These are phyloP conservation scores for Chouioia cunea DNA, from an alignment of 2,888 invertebrate species.

Conservation along the genomic window DNA sequence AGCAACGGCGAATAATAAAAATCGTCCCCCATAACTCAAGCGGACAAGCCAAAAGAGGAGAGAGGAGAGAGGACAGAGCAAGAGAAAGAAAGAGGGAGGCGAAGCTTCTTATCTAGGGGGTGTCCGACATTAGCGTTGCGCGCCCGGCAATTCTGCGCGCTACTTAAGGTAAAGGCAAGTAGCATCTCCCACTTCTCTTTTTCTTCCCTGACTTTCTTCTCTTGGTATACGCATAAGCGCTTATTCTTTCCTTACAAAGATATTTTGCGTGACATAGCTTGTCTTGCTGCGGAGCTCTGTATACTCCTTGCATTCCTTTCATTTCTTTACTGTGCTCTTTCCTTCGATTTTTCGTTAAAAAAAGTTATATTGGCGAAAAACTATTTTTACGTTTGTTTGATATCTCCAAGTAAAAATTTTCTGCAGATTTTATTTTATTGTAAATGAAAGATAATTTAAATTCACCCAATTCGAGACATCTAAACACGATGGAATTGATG, in stretches of 20 bases:
- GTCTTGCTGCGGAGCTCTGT: not conserved
- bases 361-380: too few species aligned
- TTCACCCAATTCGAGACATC: too few species aligned
- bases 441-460: too few species aligned
- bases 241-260: slow-evolving; percentile 3
- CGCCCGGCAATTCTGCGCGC: slow-evolving; percentile 61
- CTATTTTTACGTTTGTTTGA: too few species aligned
- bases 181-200: slow-evolving; percentile 37
- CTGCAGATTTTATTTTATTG: too few species aligned
- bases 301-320: slow-evolving; percentile 7
- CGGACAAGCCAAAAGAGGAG: slow-evolving; percentile 57
- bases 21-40: slow-evolving; percentile 66
- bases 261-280: not conserved
- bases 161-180: slow-evolving; percentile 54
- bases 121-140: slow-evolving; percentile 66
- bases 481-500: too few species aligned
- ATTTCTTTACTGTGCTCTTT: not conserved
- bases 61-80: slow-evolving; percentile 43
- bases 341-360: too few species aligned
- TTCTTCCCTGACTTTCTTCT: not conserved
- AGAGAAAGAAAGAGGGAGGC: slow-evolving; percentile 49
- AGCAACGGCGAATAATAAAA: slow-evolving; percentile 65
- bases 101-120: slow-evolving; percentile 65
- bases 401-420: too few species aligned
- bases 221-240: slow-evolving; percentile 4